Evolutionary conservation across 2,797 vertebrate species (phyloP).

Genomic region (Perdix hodgsoniae): DNA sequence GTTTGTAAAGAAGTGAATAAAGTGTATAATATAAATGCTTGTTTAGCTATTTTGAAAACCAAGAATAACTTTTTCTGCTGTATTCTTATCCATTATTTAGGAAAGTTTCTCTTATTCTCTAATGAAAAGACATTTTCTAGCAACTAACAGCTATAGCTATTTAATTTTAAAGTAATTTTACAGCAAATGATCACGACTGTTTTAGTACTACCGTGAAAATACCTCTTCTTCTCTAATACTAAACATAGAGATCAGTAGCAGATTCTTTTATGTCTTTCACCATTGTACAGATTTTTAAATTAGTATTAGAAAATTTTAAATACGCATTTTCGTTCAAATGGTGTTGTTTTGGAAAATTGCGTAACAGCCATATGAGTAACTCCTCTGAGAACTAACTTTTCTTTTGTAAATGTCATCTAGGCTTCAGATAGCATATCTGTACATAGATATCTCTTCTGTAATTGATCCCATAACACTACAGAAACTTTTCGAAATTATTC

Average conservation of each 20-base stretch:
- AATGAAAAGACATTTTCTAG: not conserved
- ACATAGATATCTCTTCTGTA: not conserved
- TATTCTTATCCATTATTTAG: not conserved
- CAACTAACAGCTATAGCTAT: not conserved
- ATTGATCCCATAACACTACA: not conserved
- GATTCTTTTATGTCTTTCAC: not conserved
- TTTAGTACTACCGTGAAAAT: not conserved
- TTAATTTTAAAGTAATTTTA: conserved; percentile 3
- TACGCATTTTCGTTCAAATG: not conserved
- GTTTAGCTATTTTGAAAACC: not conserved
- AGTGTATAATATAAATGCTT: not conserved
- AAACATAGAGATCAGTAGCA: not conserved
- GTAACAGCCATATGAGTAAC: not conserved
- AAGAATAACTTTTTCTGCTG: not conserved
- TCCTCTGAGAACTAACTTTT: not conserved
- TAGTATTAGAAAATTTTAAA: not conserved
- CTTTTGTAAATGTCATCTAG: not conserved
- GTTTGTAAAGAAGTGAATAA: not conserved
- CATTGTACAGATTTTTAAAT: not conserved
- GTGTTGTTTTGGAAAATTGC: not conserved
- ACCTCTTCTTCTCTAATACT: not conserved
- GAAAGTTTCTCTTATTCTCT: not conserved
- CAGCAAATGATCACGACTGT: not conserved
- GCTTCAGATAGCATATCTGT: not conserved
- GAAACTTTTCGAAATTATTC: not conserved